Evolutionary conservation across 2,113 vertebrate genomes (phyloP).

Genomic region (Bungarus multicinctus): DNA sequence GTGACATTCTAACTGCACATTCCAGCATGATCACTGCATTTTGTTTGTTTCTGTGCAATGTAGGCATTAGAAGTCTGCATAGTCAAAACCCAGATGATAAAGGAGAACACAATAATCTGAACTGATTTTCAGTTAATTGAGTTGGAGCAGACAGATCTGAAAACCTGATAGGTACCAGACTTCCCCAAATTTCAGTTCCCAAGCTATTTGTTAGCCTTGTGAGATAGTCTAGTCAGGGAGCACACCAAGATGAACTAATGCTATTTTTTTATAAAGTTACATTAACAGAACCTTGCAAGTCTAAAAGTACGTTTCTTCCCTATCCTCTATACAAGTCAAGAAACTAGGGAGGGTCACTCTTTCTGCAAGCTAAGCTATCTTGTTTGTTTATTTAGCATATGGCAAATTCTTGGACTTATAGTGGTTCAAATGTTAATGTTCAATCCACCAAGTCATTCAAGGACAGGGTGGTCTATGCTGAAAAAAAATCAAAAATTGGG

Average conservation of each 20-base stretch:
- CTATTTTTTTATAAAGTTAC: neutral
- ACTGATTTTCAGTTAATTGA: neutral
- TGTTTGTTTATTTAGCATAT: too few species aligned
- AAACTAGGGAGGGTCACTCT: neutral
- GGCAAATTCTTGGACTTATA: too few species aligned
- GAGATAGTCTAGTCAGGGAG: neutral
- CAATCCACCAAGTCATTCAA: too few species aligned
- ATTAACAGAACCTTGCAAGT: neutral
- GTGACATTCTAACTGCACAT: neutral
- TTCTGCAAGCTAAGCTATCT: neutral
- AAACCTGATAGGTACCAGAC: neutral
- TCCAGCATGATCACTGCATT: neutral
- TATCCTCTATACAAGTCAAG: neutral
- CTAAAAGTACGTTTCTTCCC: neutral
- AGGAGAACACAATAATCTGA: neutral
- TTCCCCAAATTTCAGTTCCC: neutral
- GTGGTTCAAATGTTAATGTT: too few species aligned
- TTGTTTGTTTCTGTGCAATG: neutral
- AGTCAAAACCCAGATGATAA: neutral
- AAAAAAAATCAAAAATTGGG: too few species aligned
- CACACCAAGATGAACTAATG: neutral
- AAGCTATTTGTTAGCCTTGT: neutral
- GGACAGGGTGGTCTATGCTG: too few species aligned
- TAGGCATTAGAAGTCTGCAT: neutral
- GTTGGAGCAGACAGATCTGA: neutral